phyloP scores from a whole-genome alignment of 2,113 vertebrate species.

The Crypturellus undulatus region DNA sequence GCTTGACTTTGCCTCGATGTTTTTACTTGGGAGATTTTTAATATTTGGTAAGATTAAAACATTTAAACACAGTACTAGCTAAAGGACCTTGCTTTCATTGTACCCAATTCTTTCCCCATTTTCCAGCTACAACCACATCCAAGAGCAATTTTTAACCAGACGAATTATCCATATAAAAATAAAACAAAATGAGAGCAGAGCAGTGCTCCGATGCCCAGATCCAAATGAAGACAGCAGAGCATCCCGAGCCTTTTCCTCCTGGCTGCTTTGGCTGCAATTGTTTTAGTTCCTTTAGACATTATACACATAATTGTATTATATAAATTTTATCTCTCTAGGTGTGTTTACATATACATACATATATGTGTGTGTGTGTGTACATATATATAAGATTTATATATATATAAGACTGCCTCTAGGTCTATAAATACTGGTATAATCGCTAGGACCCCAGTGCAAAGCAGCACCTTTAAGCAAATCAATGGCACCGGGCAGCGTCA shows the following conservation, averaged over 20 bases:
- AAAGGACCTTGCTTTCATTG: neutral
- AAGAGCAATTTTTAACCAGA: neutral
- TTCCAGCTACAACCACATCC: neutral
- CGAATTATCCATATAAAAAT: neutral
- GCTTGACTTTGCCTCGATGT: neutral
- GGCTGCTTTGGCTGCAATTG: neutral
- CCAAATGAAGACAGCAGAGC: neutral
- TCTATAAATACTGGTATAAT: too few relatives aligned
- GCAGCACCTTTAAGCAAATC: fast-evolving
- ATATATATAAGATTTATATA: fast-evolving
- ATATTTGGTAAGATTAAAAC: neutral
- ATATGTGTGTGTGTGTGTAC: neutral
- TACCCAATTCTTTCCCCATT: neutral
- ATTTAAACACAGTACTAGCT: neutral
- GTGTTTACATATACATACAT: neutral
- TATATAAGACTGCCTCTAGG: neutral
- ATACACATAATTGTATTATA: neutral
- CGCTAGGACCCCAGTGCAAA: neutral
- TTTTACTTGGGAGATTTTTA: neutral
- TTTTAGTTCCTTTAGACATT: neutral
- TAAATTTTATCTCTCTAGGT: neutral
- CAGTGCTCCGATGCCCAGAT: neutral
- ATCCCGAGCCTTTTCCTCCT: neutral
- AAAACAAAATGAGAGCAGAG: neutral
- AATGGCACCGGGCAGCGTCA: fast-evolving